Evolutionary conservation across 2,888 invertebrate species (phyloP), one percentile per base, ranked within the genome.

Genomic region (Eupsilia transversa): DNA sequence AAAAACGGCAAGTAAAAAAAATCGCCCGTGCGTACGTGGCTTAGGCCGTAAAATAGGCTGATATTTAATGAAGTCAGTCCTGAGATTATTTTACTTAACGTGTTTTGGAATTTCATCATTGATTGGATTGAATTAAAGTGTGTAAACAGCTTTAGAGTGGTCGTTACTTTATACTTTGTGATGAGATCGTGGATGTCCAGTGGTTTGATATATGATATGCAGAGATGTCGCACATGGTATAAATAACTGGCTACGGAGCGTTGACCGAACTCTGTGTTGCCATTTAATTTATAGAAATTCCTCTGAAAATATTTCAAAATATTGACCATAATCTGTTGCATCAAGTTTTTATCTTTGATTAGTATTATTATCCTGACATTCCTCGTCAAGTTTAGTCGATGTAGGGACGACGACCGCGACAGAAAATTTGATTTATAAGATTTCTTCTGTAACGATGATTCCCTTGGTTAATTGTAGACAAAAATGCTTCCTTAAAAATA

Each of bases 191-290:
- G 82, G 87, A 90, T 90, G 91, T 92, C 91, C 91, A 89, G 87
- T 76, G 87, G 87, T 90, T 89, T 92, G 93, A 93, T 91, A 92
- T 92, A 92, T 86, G 93, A 93, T 92, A 91, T 88, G 82, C 85
- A 74, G 83, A 85, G 87, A 90, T 91, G 90, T 90, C 91, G 89
- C 90, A 77, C 82, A 70, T 84, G 83, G 84, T 91, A 92, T 91
- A 90, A 91, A 92, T 93, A 93, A 90, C 87, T 82, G 75, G 61
- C 69, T 49, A 49, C 81, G 82, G 92, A 87, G 89, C 89, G 84
- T 90, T 92, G 93, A 92, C 92, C 92, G 90, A 85, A 65, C 84
- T 72, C 82, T 80, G 85, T 72, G 83, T 82, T 89, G 89, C 89
- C 88, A 87, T 89, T 86, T 85, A 80, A 85, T 84, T 85, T 86